These are phyloP conservation scores for Parasteatoda lunata DNA, from an alignment of 2,888 invertebrate species.

Conservation along the genomic window DNA sequence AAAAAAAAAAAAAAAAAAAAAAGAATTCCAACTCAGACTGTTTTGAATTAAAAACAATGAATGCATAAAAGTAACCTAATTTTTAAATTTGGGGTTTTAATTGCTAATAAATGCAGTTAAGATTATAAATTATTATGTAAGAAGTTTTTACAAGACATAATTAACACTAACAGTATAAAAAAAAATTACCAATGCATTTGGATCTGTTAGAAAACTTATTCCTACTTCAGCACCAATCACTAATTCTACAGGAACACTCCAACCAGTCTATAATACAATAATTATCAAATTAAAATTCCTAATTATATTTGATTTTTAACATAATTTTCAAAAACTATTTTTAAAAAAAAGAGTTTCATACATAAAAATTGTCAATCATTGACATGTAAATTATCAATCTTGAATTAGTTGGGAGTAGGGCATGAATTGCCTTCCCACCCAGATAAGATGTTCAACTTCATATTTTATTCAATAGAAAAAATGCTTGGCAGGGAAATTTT, in stretches of 20 bases:
- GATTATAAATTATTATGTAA: not conserved
- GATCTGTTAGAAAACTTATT: constrained; percentile 93
- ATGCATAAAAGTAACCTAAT: not conserved
- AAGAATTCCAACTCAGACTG: not conserved
- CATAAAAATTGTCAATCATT: no score
- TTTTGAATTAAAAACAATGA: not conserved
- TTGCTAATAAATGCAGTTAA: not conserved
- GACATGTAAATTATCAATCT: no score
- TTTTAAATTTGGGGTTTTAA: not conserved
- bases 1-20: not conserved
- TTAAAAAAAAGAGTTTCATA: no score
- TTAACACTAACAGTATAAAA: not conserved
- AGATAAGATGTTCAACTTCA: no score
- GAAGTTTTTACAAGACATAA: not conserved
- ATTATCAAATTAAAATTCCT: not conserved
- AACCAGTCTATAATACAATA: constrained; percentile 81
- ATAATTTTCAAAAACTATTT: no score
- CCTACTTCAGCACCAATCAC: constrained; percentile 94
- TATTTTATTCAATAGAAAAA: no score
- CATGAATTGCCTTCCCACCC: no score
- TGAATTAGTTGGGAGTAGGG: no score
- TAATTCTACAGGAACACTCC: constrained; percentile 96
- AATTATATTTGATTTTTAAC: no score
- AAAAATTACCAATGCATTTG: constrained; percentile 77
- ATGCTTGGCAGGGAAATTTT: no score